Evolutionary conservation across 2,888 invertebrate species (phyloP).

Genomic region (Drosophila villosipedis): DNA sequence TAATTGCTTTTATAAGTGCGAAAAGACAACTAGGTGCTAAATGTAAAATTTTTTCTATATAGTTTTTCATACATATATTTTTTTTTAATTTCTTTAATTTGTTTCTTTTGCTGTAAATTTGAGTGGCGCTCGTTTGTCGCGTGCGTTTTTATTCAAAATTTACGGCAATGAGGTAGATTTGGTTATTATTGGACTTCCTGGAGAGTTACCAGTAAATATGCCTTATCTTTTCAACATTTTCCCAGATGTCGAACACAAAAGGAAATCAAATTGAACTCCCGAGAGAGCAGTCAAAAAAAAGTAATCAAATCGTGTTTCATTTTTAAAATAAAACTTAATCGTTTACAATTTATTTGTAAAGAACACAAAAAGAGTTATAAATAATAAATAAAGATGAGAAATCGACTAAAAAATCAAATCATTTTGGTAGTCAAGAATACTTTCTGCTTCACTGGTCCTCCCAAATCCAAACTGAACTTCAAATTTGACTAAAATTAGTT

Average conservation of each 20-base stretch:
- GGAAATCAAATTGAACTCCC: background rate
- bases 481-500: constrained; percentile 44
- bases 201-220: constrained; percentile 8
- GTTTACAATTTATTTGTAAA: constrained; percentile 57
- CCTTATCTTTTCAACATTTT: background rate
- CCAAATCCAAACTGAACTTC: constrained; percentile 10
- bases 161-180: constrained; percentile 84
- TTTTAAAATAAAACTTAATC: constrained; percentile 40
- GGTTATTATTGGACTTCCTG: constrained; percentile 65
- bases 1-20: constrained; percentile 51
- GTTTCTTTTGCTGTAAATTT: constrained; percentile 57
- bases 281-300: background rate
- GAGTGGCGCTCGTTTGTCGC: constrained; percentile 40
- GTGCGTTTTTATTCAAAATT: constrained; percentile 49
- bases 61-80: constrained; percentile 3
- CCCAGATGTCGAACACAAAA: background rate
- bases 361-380: constrained; percentile 55
- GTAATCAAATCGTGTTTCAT: background rate
- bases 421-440: constrained; percentile 67
- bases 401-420: constrained; percentile 60
- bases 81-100: background rate
- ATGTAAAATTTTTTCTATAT: constrained; percentile 38
- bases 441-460: constrained; percentile 50
- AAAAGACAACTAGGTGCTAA: constrained; percentile 64
- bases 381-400: constrained; percentile 67